Evolutionary conservation across 2,113 vertebrate species (phyloP).

Genomic region (Scartelaos histophorus): DNA sequence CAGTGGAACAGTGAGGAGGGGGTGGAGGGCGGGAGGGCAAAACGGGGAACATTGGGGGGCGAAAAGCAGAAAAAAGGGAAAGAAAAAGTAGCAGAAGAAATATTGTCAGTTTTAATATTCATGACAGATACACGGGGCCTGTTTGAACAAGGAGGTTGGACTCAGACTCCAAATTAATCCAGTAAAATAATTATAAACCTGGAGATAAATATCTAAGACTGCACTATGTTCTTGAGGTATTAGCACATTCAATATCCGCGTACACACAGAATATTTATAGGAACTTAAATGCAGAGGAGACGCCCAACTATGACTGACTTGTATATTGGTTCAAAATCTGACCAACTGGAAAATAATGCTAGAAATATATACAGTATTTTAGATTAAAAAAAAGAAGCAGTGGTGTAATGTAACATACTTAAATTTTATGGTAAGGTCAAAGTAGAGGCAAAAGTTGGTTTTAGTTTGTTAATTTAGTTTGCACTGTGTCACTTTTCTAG

Average conservation of each 20-base stretch:
- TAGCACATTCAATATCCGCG: not conserved
- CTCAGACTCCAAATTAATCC: not conserved
- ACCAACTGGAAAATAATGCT: not conserved
- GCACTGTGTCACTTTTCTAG: too few relatives aligned
- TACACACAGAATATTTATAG: not conserved
- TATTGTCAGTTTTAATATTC: constrained; percentile 55
- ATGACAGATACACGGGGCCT: constrained; percentile 1
- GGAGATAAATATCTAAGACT: too few relatives aligned
- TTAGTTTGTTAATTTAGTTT: too few relatives aligned
- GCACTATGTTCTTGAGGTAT: not conserved
- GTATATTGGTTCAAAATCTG: not conserved
- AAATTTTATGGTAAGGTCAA: too few relatives aligned
- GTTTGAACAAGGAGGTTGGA: not conserved
- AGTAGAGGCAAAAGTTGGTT: too few relatives aligned
- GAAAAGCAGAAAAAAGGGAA: constrained; percentile 49
- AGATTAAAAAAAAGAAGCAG: not conserved
- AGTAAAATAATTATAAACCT: not conserved
- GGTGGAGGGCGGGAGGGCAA: not conserved
- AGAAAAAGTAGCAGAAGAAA: constrained; percentile 57
- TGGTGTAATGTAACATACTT: not conserved
- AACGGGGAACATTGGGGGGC: constrained; percentile 35
- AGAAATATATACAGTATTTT: not conserved
- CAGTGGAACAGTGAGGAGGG: not conserved
- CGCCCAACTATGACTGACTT: not conserved
- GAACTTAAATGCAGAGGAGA: not conserved